Percentiles rank a stretch among this genome's conserved stretches.
phyloP scores from a whole-genome alignment of 2,797 vertebrate species.

The Ctenopoma kingsleyae region DNA sequence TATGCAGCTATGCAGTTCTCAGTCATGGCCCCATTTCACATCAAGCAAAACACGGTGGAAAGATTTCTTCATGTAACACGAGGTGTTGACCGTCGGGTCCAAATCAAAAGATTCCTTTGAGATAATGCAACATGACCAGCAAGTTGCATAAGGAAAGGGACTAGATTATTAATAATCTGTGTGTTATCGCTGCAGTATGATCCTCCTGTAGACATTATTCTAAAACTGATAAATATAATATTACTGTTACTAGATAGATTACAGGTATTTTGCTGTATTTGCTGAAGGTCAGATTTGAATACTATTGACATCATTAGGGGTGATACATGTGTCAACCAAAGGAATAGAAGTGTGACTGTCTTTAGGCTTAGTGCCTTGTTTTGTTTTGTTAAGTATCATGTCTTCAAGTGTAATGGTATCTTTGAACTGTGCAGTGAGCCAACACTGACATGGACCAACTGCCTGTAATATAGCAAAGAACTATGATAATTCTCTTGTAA shows the following conservation, averaged over 20 bases:
- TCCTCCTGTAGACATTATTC: too few relatives aligned
- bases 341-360: slow-evolving; percentile 16
- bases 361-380: slow-evolving; percentile 24
- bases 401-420: slow-evolving; percentile 39
- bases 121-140: background rate
- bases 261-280: background rate
- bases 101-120: background rate
- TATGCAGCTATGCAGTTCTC: slow-evolving; percentile 29
- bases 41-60: slow-evolving; percentile 18
- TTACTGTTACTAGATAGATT: background rate
- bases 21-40: slow-evolving; percentile 35
- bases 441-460: slow-evolving; percentile 23
- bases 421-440: slow-evolving; percentile 49
- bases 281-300: background rate
- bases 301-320: too few relatives aligned
- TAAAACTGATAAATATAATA: too few relatives aligned
- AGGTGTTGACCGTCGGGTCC: background rate
- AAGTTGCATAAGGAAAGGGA: background rate
- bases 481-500: slow-evolving; percentile 9
- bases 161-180: too few relatives aligned
- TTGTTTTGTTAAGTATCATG: slow-evolving; percentile 46
- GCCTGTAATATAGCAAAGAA: slow-evolving; percentile 10
- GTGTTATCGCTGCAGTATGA: background rate
- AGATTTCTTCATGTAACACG: slow-evolving; percentile 20
- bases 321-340: too few relatives aligned